phyloP scores from a whole-genome alignment of 2,113 vertebrate genomes.

The Ameiurus melas region DNA sequence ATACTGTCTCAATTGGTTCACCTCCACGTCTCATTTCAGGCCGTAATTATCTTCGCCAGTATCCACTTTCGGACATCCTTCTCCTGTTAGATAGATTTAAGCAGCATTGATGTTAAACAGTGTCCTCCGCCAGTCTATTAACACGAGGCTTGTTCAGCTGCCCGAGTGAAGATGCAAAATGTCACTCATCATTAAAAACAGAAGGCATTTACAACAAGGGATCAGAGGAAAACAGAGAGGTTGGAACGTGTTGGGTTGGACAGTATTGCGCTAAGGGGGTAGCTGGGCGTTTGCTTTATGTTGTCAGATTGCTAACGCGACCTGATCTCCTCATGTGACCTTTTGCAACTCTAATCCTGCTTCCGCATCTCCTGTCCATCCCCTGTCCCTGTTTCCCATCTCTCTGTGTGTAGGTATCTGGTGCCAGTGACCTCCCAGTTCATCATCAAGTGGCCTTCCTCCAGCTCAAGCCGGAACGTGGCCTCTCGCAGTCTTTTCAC shows the following conservation, averaged over 20 bases:
- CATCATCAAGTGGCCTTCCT: conserved; percentile 86
- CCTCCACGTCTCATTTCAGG: conserved; percentile 44
- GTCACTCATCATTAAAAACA: conserved; percentile 52
- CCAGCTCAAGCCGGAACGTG: conserved; percentile 77
- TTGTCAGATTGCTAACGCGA: conserved; percentile 56
- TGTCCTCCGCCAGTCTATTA: conserved; percentile 38
- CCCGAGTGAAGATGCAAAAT: conserved; percentile 39
- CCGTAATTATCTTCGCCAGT: conserved; percentile 54
- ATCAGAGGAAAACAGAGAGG: conserved; percentile 29
- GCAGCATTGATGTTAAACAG: conserved; percentile 34
- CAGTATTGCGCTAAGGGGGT: conserved; percentile 13
- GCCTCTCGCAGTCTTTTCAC: conserved; percentile 84
- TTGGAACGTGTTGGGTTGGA: conserved; percentile 5
- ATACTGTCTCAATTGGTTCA: conserved; percentile 44
- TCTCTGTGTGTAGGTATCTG: conserved; percentile 85
- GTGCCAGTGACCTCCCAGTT: conserved; percentile 92
- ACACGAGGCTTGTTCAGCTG: conserved; percentile 35
- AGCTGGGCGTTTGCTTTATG: conserved; percentile 7
- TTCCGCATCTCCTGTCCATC: conserved; percentile 57
- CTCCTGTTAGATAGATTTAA: conserved; percentile 34
- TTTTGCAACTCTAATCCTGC: conserved; percentile 46
- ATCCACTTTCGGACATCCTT: conserved; percentile 44
- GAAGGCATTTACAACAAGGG: conserved; percentile 29
- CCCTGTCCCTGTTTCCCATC: conserved; percentile 63
- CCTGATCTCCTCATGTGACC: conserved; percentile 64